Conservation (phyloP, 2,113 vertebrate genomes). For the Elgaria multicarinata region DNA sequence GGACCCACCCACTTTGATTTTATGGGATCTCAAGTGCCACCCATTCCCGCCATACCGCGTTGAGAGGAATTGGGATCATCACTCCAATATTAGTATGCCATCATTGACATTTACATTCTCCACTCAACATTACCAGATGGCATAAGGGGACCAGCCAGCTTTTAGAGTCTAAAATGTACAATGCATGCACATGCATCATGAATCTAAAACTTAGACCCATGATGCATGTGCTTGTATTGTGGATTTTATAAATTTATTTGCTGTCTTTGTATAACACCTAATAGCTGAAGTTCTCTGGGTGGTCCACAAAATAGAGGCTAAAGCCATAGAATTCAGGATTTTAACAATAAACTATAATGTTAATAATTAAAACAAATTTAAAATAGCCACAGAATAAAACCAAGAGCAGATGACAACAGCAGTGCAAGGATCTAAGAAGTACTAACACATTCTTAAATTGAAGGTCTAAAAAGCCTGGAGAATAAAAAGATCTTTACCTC, state of each 20-base stretch:
- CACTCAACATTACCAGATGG: neutral
- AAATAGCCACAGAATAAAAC: neutral
- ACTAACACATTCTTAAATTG: neutral
- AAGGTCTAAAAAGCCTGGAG: too few relatives aligned
- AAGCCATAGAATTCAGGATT: neutral
- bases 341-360: neutral
- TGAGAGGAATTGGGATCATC: neutral
- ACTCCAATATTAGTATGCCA: neutral
- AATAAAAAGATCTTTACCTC: neutral
- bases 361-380: neutral
- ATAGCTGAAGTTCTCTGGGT: too few relatives aligned
- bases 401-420: neutral
- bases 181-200: too few relatives aligned
- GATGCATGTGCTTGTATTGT: too few relatives aligned
- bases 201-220: too few relatives aligned
- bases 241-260: too few relatives aligned
- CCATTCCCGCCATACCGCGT: neutral
- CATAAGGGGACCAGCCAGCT: neutral
- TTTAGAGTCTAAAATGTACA: neutral
- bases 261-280: too few relatives aligned
- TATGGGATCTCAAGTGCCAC: neutral
- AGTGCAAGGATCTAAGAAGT: neutral
- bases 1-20: neutral
- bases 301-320: too few relatives aligned
- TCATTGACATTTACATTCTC: neutral